Conservation (phyloP, 92 coral and sea anemone genomes). For the Desmophyllum pertusum region DNA sequence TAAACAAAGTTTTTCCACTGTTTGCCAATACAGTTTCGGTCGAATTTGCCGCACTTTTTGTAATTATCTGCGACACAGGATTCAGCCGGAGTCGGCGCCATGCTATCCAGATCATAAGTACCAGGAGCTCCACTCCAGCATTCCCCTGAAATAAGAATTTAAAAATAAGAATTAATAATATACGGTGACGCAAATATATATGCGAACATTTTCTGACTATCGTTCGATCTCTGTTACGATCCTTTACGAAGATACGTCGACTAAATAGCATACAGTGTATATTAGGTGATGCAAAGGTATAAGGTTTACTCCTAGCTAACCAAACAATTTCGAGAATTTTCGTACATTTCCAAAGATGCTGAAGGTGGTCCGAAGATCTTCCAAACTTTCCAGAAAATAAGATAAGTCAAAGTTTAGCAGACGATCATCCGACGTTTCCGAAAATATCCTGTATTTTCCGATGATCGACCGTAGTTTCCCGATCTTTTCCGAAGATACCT, state of each 20-base stretch:
- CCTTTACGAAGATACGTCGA: not conserved
- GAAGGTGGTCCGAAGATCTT: too few relatives aligned
- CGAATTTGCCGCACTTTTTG: constrained; percentile 41
- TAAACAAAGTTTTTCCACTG: constrained; percentile 68
- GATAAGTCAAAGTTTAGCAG: too few relatives aligned
- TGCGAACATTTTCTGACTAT: too few relatives aligned
- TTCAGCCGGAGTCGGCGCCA: not conserved
- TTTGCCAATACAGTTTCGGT: constrained; percentile 67
- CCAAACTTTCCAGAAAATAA: too few relatives aligned
- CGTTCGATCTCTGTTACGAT: not conserved
- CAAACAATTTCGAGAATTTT: too few relatives aligned
- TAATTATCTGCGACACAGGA: constrained; percentile 67
- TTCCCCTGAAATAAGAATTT: constrained; percentile 58
- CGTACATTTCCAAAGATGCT: too few relatives aligned
- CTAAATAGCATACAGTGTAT: too few relatives aligned
- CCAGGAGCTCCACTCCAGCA: constrained; percentile 76
- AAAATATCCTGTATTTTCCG: too few relatives aligned
- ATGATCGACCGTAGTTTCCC: too few relatives aligned
- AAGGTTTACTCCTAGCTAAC: too few relatives aligned
- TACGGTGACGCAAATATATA: not conserved
- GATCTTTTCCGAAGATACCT: not conserved
- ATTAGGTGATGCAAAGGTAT: too few relatives aligned
- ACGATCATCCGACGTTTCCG: too few relatives aligned
- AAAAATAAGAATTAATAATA: not conserved
- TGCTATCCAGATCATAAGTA: constrained; percentile 23